These are phyloP conservation scores for Hanleya hanleyi DNA, from an alignment of 2,888 invertebrate species.

Conservation along the genomic window DNA sequence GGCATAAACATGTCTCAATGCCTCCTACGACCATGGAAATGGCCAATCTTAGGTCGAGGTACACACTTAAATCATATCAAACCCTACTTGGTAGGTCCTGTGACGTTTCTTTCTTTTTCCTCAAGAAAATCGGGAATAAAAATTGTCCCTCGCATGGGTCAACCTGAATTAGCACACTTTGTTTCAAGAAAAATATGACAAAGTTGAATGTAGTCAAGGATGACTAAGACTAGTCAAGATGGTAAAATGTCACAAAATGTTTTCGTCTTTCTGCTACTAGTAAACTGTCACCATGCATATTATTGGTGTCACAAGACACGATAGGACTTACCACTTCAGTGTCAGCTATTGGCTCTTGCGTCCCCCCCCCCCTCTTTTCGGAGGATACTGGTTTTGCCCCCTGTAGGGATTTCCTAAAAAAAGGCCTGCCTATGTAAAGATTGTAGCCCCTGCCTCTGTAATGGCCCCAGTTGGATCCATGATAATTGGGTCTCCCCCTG, in stretches of 20 bases:
- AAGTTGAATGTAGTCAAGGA: background rate
- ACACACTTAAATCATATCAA: constrained; percentile 15
- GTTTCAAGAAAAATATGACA: background rate
- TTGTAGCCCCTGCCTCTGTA: background rate
- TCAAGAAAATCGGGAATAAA: constrained; percentile 15
- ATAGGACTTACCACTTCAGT: too few species aligned
- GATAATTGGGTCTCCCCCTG: background rate
- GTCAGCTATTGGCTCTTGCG: background rate
- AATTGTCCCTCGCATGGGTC: background rate
- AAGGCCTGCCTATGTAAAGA: background rate
- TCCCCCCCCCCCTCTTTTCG: background rate
- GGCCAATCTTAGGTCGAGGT: too few species aligned
- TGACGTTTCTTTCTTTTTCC: constrained; percentile 9
- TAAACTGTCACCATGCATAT: background rate
- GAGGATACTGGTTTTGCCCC: background rate
- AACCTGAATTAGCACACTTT: background rate
- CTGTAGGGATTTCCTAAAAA: background rate
- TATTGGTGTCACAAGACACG: too few species aligned
- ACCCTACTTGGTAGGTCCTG: constrained; percentile 13
- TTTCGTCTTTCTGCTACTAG: background rate
- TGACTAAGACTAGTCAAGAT: background rate
- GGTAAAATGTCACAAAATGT: background rate
- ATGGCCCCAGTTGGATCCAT: background rate
- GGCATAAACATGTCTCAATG: too few species aligned
- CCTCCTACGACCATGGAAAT: too few species aligned